Conservation (phyloP, 2,797 vertebrate species). For the Channa striata region DNA sequence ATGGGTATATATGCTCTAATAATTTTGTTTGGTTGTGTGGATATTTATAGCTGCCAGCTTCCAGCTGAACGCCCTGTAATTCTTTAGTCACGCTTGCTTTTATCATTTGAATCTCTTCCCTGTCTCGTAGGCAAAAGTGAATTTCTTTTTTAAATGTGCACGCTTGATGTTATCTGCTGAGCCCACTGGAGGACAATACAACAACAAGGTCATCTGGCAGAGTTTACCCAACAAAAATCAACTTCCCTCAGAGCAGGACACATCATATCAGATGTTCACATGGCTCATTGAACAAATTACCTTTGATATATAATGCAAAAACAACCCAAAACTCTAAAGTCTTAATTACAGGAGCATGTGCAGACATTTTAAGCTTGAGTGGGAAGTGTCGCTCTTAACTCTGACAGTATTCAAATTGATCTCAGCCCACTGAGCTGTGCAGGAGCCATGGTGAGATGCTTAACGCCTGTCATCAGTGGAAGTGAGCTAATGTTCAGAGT, state of each 20-base stretch:
- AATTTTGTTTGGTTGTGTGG: too few relatives aligned
- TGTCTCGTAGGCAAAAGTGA: neutral
- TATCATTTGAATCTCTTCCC: neutral
- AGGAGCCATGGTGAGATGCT: conserved; percentile 43
- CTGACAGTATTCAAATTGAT: conserved; percentile 27
- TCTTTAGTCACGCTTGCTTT: neutral
- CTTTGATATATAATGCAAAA: neutral
- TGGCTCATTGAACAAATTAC: conserved; percentile 9
- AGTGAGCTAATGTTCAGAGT: conserved; percentile 65
- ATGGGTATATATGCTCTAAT: too few relatives aligned
- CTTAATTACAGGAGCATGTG: conserved; percentile 19
- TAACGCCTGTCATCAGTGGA: conserved; percentile 49
- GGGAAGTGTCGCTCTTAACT: conserved; percentile 43
- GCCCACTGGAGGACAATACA: conserved; percentile 10
- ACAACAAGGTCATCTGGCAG: conserved; percentile 67
- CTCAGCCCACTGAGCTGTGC: conserved; percentile 50
- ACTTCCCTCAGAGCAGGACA: conserved; percentile 36
- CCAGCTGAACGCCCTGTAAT: neutral
- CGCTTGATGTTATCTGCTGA: conserved; percentile 13
- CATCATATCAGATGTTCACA: conserved; percentile 21
- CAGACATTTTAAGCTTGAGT: conserved; percentile 48
- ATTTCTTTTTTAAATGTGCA: neutral
- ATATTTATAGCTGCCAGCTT: neutral
- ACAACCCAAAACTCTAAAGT: neutral
- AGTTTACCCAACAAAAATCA: conserved; percentile 49